phyloP scores from a whole-genome alignment of 2,797 vertebrate genomes.

The Carapus acus region DNA sequence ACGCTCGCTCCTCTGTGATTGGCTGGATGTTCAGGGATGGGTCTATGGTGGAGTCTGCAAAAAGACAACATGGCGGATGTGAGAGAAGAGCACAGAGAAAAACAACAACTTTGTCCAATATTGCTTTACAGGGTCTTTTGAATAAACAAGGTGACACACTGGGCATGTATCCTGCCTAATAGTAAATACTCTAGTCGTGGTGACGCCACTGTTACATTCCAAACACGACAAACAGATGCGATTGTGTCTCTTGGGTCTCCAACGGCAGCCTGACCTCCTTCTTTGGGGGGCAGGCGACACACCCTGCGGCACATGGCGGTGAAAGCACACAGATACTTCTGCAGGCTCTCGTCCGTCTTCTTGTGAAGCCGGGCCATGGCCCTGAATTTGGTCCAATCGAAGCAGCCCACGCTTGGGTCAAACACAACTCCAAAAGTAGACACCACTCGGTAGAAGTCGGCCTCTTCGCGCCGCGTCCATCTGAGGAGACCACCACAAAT shows the following conservation, averaged over 20 bases:
- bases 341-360: conserved; percentile 95
- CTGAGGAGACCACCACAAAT: conserved; percentile 52
- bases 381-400: conserved; percentile 98
- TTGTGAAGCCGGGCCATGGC: conserved; percentile 97
- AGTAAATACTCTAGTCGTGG: no score
- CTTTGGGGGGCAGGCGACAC: conserved; percentile 90
- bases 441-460: conserved; percentile 96
- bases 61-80: conserved; percentile 35
- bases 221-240: no score
- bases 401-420: conserved; percentile 85
- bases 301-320: conserved; percentile 96
- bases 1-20: conserved; percentile 96
- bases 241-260: no score
- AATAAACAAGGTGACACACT: no score
- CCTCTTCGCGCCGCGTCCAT: conserved; percentile 97
- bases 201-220: no score
- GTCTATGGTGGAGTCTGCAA: conserved; percentile 77
- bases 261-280: conserved; percentile 86
- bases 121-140: no score
- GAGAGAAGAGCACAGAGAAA: background rate
- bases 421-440: conserved; percentile 99
- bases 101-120: conserved; percentile 14
- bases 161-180: no score
- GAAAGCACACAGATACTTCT: conserved; percentile 95
- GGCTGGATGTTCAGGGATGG: conserved; percentile 90